These are phyloP conservation scores for Desmodus rotundus DNA, from an alignment of 2,113 vertebrate species.

Conservation along the genomic window DNA sequence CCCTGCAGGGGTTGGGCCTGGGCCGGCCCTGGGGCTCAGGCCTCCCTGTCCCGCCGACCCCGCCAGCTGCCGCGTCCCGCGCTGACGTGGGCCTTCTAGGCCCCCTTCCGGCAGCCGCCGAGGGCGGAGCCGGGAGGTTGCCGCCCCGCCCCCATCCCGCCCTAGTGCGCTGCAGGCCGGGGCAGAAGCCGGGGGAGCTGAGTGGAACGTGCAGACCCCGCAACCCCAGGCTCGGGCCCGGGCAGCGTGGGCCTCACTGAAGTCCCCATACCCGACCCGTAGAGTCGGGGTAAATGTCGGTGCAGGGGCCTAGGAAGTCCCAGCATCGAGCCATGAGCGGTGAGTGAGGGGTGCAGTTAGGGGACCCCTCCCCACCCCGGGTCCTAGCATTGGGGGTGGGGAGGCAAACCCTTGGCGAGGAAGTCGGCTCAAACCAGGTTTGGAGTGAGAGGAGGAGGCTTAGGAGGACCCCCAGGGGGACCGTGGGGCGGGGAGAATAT, in stretches of 20 bases:
- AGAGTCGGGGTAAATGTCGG: not conserved
- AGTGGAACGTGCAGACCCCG: accelerated
- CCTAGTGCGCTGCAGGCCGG: not conserved
- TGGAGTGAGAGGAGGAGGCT: not conserved
- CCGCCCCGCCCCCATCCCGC: not conserved
- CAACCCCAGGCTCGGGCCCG: not conserved
- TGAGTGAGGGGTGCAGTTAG: not conserved
- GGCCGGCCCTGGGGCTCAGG: not conserved
- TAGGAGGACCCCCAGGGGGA: not conserved
- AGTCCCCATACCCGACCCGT: not conserved
- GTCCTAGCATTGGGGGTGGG: not conserved
- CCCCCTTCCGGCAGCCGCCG: not conserved
- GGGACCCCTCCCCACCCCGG: not conserved
- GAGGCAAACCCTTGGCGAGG: not conserved
- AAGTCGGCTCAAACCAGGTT: not conserved
- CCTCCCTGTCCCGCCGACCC: too few relatives aligned
- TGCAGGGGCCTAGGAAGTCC: not conserved
- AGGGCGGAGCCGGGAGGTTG: not conserved
- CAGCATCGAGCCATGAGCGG: not conserved
- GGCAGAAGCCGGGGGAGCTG: too few relatives aligned
- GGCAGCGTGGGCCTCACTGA: not conserved
- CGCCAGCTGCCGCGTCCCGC: accelerated
- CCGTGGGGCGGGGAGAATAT: not conserved
- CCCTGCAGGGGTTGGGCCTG: not conserved
- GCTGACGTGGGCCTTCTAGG: not conserved